Conservation (phyloP, 2,888 invertebrate genomes). For the Pimpla rufipes region DNA sequence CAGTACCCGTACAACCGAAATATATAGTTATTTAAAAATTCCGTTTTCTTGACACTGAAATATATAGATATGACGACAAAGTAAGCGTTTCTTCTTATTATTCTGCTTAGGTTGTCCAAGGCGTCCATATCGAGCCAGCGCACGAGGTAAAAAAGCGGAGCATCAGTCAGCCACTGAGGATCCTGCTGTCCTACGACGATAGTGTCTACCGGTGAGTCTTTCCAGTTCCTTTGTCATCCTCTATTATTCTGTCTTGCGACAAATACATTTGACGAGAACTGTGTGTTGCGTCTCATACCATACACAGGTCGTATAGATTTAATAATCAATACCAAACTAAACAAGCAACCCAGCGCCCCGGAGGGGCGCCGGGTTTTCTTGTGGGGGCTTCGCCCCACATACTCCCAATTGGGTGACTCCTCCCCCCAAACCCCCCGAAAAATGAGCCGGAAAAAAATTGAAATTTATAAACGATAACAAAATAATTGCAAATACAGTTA, state of each 20-base stretch:
- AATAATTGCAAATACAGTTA: no score
- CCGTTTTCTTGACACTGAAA: neutral
- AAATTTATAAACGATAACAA: no score
- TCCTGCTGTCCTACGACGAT: constrained; percentile 94
- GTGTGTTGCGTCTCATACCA: neutral
- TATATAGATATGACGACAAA: constrained; percentile 28
- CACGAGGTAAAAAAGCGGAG: constrained; percentile 93
- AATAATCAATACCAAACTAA: no score
- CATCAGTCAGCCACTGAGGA: constrained; percentile 93
- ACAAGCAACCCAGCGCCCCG: no score
- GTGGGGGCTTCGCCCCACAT: no score
- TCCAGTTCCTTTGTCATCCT: constrained; percentile 32
- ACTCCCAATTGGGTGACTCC: no score
- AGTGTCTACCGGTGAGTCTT: constrained; percentile 94
- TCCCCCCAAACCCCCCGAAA: no score
- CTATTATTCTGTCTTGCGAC: neutral
- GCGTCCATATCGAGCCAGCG: constrained; percentile 92
- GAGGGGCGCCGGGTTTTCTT: no score
- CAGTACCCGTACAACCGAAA: no score
- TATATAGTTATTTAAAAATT: neutral
- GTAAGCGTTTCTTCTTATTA: constrained; percentile 16
- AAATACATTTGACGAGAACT: constrained; percentile 30
- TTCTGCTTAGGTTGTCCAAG: constrained; percentile 90
- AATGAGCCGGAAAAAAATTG: no score
- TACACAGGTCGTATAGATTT: no score